A percentile compares a stretch with the other conserved stretches of the same genome.
phyloP scores from a whole-genome alignment of 2,797 vertebrate genomes.

The Muscicapa striata region DNA sequence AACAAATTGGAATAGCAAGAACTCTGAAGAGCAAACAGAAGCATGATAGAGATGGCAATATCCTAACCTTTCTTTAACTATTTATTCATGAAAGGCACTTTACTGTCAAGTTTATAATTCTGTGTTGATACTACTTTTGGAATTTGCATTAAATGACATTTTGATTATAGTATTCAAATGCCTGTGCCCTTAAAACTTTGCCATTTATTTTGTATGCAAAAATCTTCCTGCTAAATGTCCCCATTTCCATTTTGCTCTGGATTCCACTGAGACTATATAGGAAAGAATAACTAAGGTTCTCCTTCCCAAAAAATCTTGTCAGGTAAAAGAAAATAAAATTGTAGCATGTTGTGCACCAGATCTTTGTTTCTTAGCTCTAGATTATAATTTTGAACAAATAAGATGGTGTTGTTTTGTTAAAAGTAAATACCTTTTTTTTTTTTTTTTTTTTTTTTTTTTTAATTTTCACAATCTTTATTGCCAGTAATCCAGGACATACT shows the following conservation, averaged over 20 bases:
- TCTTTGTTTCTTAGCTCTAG: background rate
- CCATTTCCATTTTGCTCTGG: conserved; percentile 58
- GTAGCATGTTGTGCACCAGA: background rate
- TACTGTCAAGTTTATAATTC: conserved; percentile 67
- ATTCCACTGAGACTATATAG: conserved; percentile 13
- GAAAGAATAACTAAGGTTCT: conserved; percentile 13
- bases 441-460: too few relatives aligned
- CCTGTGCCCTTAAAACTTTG: conserved; percentile 66
- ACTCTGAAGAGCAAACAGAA: conserved; percentile 4
- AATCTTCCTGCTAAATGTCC: conserved; percentile 66
- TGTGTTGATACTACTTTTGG: conserved; percentile 48
- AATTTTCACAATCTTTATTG: background rate
- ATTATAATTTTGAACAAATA: conserved; percentile 1
- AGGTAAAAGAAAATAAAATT: conserved; percentile 33
- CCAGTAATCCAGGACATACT: background rate
- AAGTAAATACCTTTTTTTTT: background rate
- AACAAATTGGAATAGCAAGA: background rate
- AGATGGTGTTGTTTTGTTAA: background rate
- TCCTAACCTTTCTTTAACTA: conserved; percentile 63
- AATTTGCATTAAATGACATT: conserved; percentile 78
- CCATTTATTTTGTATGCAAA: conserved; percentile 66
- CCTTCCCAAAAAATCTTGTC: background rate
- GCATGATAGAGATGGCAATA: background rate
- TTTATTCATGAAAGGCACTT: conserved; percentile 60
- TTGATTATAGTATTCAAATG: conserved; percentile 71